These are phyloP conservation scores for Eospalax fontanierii DNA, from an alignment of 2,797 vertebrate genomes.

Conservation along the genomic window DNA sequence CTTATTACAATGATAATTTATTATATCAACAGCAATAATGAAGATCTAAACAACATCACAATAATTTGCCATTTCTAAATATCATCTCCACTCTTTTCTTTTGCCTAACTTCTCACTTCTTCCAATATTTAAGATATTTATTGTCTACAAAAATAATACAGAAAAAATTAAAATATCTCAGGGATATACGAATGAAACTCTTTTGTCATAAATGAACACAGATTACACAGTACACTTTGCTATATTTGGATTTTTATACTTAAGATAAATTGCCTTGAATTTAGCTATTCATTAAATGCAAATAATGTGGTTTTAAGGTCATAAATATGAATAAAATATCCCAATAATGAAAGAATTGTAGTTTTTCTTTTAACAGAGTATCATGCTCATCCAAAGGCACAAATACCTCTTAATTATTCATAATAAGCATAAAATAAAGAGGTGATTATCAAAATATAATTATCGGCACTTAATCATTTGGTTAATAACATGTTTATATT, in stretches of 20 bases:
- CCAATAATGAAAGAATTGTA: slow-evolving; percentile 76
- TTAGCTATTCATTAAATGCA: slow-evolving; percentile 50
- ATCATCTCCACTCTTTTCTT: slow-evolving; percentile 29
- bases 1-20: slow-evolving; percentile 21
- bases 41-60: slow-evolving; percentile 20
- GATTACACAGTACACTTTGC: neutral
- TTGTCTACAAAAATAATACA: slow-evolving; percentile 48
- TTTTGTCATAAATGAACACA: slow-evolving; percentile 45
- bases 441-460: slow-evolving; percentile 85
- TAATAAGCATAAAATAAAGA: slow-evolving; percentile 84
- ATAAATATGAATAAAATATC: slow-evolving; percentile 73
- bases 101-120: slow-evolving; percentile 42
- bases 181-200: slow-evolving; percentile 16
- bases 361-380: slow-evolving; percentile 85
- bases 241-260: slow-evolving; percentile 62
- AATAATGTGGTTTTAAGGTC: slow-evolving; percentile 52
- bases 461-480: slow-evolving; percentile 84
- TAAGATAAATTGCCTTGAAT: slow-evolving; percentile 28
- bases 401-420: slow-evolving; percentile 87
- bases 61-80: slow-evolving; percentile 4
- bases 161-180: slow-evolving; percentile 46
- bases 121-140: slow-evolving; percentile 25
- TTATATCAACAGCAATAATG: neutral
- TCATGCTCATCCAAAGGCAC: slow-evolving; percentile 90
- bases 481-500: slow-evolving; percentile 73